Base-by-base conservation (phyloP, 2,888 invertebrate species). In the Amiota communis region DNA sequence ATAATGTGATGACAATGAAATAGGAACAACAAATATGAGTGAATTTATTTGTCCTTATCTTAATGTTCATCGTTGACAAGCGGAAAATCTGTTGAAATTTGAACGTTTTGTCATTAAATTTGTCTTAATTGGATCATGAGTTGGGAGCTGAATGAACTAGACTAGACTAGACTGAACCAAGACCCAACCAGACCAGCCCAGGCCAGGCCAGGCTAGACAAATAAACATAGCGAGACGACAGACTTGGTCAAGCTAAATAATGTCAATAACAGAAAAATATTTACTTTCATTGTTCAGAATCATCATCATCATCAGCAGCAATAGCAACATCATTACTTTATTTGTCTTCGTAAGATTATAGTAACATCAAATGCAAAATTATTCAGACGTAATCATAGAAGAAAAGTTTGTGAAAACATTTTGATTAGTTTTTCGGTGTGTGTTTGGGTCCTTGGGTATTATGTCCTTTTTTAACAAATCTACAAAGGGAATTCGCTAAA, bases 201-300 rank as follows among this genome's bases (percentile, higher is more conserved):
- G 48, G 1, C 23, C 49, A 48, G 10, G 17, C 12, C 17, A n/a
- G 12, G 8, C 9, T 20, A 48, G 65, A 23, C 67, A 11, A 23
- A 13, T 15, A 53, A 15, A 15, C 17, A 59, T 20, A 59, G 20
- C 15, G 11, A 17, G 20, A 59, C 8, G 6, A 15, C 15, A 10
- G 20, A 12, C 23, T 59, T 20, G 59, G 20, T 20, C 17, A 12
- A 17, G 20, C 20, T 15, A 20, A 15, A 59, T 10, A 83, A 85
- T 83, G 84, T 83, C 83, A 83, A 83, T 83, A 83, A 78, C 81
- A 83, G 83, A 77, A 85, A 86, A 85, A 83, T 83, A 86, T 83
- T 83, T 83, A 85, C 81, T 76, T 85, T 83, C 84, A 76, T 83
- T 85, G 83, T 83, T 83, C 49, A 20, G 17, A 20, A 20, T 67